Conservation (phyloP, 2,888 invertebrate species). For the Buathra laborator region DNA sequence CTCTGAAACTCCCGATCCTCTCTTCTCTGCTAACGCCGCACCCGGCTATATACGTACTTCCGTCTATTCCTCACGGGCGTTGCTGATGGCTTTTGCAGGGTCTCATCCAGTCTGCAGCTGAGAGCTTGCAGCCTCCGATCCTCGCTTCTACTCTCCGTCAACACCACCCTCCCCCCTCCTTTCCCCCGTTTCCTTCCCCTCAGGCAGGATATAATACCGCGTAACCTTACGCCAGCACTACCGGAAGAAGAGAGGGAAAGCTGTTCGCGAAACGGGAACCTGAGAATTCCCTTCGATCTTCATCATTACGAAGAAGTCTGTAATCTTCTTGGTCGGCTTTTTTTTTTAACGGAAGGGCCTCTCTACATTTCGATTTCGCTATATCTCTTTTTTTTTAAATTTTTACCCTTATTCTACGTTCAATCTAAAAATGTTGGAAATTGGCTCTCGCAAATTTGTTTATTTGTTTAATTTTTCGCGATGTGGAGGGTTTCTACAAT, state of each 20-base stretch:
- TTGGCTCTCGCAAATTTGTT: no score
- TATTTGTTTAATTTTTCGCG: background rate
- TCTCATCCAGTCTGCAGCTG: constrained; percentile 45
- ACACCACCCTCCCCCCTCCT: constrained; percentile 1
- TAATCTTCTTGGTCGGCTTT: background rate
- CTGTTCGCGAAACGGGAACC: background rate
- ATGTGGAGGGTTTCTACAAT: constrained; percentile 19
- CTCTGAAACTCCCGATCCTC: constrained; percentile 51
- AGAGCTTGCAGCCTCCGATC: constrained; percentile 51
- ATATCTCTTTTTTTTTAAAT: background rate
- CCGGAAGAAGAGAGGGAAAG: background rate
- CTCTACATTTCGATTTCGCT: background rate
- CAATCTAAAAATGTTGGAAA: background rate
- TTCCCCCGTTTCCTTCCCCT: constrained; percentile 10
- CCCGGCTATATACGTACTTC: constrained; percentile 59
- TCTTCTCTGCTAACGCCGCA: constrained; percentile 54
- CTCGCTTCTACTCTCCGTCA: constrained; percentile 60
- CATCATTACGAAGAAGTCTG: constrained; percentile 13
- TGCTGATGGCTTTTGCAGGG: constrained; percentile 58
- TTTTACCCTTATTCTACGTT: no score
- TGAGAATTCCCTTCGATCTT: constrained; percentile 24
- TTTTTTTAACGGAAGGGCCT: background rate
- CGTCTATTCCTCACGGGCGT: constrained; percentile 67
- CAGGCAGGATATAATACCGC: constrained; percentile 40
- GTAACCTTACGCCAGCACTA: constrained; percentile 34